A percentile compares a stretch with the other conserved stretches of the same genome.
Conservation (phyloP, 2,113 vertebrate species). For the Apteryx mantelli region DNA sequence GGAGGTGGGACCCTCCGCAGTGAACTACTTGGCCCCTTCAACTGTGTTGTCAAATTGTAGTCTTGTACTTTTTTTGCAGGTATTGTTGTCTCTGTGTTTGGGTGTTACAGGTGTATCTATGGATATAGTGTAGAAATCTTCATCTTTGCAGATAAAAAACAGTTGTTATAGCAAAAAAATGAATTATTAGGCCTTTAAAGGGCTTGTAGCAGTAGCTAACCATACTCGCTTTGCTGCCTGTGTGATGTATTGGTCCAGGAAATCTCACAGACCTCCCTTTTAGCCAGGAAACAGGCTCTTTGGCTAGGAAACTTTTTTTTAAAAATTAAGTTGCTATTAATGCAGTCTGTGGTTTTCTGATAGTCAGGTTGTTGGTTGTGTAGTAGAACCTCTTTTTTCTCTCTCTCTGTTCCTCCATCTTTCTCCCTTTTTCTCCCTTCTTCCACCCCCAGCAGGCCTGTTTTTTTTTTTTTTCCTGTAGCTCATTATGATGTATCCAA, state of each 20-base stretch:
- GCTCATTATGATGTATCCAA: not conserved
- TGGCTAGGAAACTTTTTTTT: not conserved
- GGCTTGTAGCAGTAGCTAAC: rapidly evolving
- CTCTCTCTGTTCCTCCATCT: no score
- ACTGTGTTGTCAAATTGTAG: rapidly evolving
- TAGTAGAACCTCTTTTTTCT: not conserved
- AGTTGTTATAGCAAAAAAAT: rapidly evolving
- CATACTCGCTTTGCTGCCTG: rapidly evolving
- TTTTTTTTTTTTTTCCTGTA: not conserved
- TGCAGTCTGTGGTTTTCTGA: not conserved
- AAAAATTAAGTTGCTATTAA: not conserved
- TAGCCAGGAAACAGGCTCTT: not conserved
- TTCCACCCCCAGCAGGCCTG: not conserved
- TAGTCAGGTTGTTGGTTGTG: not conserved
- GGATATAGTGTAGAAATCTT: rapidly evolving
- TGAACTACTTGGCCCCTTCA: no score
- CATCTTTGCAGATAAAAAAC: not conserved
- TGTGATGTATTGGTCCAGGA: not conserved
- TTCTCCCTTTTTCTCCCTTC: not conserved
- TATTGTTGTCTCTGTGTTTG: rapidly evolving
- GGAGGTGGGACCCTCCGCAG: not conserved
- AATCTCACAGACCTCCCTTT: not conserved
- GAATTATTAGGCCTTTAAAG: not conserved
- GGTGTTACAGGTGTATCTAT: rapidly evolving
- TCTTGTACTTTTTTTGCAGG: rapidly evolving